Percentiles rank a stretch among this genome's conserved stretches.
Conservation (phyloP, 2,888 invertebrate genomes). For the Nebria salina region DNA sequence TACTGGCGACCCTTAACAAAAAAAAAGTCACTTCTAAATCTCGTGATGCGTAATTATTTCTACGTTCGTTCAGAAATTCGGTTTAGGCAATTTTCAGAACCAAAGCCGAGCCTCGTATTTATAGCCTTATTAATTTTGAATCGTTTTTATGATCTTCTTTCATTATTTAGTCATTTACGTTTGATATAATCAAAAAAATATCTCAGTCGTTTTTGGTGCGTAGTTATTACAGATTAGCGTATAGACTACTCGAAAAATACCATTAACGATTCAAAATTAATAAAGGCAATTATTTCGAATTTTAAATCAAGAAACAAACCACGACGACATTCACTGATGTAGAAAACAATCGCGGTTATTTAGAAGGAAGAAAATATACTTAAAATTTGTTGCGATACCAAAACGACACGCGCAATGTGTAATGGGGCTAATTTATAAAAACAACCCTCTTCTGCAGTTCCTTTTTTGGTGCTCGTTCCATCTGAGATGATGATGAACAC, state of each 20-base stretch:
- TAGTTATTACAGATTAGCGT: not conserved
- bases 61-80: not conserved
- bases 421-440: not conserved
- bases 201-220: not conserved
- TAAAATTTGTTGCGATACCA: not conserved
- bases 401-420: not conserved
- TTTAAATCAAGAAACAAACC: too few relatives aligned
- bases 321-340: too few relatives aligned
- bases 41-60: not conserved
- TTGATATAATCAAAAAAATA: not conserved
- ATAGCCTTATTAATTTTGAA: not conserved
- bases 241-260: not conserved
- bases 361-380: too few relatives aligned
- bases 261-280: not conserved
- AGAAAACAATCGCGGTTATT: too few relatives aligned
- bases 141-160: not conserved
- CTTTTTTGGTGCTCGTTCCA: not conserved
- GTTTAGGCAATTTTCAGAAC: not conserved
- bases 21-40: not conserved
- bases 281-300: not conserved
- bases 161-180: not conserved
- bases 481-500: conserved; percentile 3
- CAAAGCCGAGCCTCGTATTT: not conserved
- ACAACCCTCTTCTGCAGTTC: not conserved
- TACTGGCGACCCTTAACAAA: conserved; percentile 3